Base-by-base conservation (phyloP, 2,888 invertebrate genomes). In the Rapana venosa region DNA sequence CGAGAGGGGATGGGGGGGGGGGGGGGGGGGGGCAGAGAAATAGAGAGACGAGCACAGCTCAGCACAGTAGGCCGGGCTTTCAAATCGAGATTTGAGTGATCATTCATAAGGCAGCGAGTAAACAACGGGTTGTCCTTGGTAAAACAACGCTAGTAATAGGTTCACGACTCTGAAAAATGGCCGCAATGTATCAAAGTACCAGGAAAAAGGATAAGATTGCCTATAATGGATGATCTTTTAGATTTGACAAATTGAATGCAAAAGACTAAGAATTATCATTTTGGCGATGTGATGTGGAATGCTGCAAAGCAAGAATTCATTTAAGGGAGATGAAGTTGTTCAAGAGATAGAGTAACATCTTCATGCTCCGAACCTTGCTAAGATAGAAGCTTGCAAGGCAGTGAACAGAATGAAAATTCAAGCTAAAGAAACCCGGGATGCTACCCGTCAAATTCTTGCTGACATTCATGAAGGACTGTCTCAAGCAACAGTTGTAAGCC, bases 371-470 rank as follows among this genome's bases (percentile, higher is more conserved):
- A 77, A 77, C 77, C 6, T 6, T 77, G 30, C 77, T 77, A 77
- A 77, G 77, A 77, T 77, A 30, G 77, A 77, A 77, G 77, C 77
- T n/a, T n/a, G 30, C 77, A 77, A 77, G 77, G 77, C 77, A 77
- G 77, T 77, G 30, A n/a, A 77, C 30, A n/a, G 77, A 30, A 77
- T 77, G 77, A 77, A 77, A 77, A 17, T 77, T 77, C 30, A n/a
- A 77, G 30, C 30, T 8, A 1, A 79, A 32, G 30, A 77, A 77
- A 77, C 77, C 5, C 77, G 77, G 77, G 77, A 77, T 77, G 77
- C 77, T 30, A 77, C 77, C 30, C n/a, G 30, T 15, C 77, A 77
- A 77, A n/a, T 77, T 77, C 77, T 77, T n/a, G 77, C 77, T 77
- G 77, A 77, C 77, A 30, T 77, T 30, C 77, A 77, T 30, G 30